Base-by-base conservation (phyloP, 1,140 invertebrate genomes). In the Samia ricini region DNA sequence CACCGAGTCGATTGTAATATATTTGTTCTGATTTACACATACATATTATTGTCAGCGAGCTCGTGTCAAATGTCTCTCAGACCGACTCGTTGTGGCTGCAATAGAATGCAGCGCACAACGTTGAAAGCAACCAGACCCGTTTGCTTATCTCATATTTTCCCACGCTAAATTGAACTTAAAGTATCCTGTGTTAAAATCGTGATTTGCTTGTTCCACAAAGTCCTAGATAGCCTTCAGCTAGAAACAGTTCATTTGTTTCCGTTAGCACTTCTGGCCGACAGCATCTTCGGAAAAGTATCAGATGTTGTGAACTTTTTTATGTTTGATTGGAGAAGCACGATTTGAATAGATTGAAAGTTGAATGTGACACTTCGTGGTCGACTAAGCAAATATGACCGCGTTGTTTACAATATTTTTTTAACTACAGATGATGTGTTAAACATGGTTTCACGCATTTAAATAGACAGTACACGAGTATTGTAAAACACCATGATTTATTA, bases 51-150 rank as follows among this genome's bases (percentile, higher is more conserved):
- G 80, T 80, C 72, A 75, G 61, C 69, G 71, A 72, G 68, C 76
- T 84, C 78, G 82, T 85, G 83, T 88, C 83, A 85, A 86, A 86
- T 86, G 83, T 88, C 81, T 76, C 71, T 64, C 66, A 72, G 69
- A 76, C 69, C 73, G 81, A 71, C 75, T 83, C 74, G 75, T 77
- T 80, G 80, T 65, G 78, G 80, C 81, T 74, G 78, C 83, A 77
- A 85, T 85, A 86, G 77, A 85, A 85, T 88, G 79, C 76, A 68
- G 62, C 63, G 79, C 70, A 76, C 70, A 78, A 70, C 78, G 74
- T 81, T 79, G 74, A 81, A 83, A 79, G 76, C 79, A 61, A 79
- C 77, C 70, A 76, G 76, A 83, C 81, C 74, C 79, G 75, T 81
- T 78, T 77, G 71, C 72, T 76, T 79, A 74, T 76, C 65, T 70